phyloP scores from a whole-genome alignment of 2,888 invertebrate species.

The Exocentrus adspersus region DNA sequence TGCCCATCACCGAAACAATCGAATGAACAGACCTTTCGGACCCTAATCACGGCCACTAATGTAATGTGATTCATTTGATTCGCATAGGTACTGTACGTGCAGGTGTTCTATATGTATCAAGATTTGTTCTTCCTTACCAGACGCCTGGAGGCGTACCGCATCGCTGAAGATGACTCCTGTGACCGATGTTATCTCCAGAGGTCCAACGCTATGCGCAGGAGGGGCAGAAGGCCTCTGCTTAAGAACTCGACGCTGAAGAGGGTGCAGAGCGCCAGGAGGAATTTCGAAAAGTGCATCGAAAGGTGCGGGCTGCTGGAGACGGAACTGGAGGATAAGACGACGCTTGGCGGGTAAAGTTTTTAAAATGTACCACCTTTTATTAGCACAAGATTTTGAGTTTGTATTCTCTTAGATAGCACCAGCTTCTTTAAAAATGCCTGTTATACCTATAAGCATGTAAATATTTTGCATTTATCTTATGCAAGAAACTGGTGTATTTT shows the following conservation, averaged over 20 bases:
- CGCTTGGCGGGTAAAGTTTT: slow-evolving; percentile 18
- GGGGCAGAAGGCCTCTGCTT: slow-evolving; percentile 27
- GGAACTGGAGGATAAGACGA: slow-evolving; percentile 10
- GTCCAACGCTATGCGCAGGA: slow-evolving; percentile 43
- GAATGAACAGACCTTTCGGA: background rate
- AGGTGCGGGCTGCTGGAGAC: slow-evolving; percentile 32
- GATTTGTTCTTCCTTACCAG: slow-evolving; percentile 32
- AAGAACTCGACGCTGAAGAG: slow-evolving; percentile 33
- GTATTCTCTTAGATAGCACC: no score
- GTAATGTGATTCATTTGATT: background rate
- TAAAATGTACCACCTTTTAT: slow-evolving; percentile 15
- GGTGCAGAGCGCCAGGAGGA: slow-evolving; percentile 31
- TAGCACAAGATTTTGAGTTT: no score
- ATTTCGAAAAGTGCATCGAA: slow-evolving; percentile 38
- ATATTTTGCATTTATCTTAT: no score
- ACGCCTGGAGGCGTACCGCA: slow-evolving; percentile 34
- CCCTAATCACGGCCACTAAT: background rate
- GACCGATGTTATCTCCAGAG: slow-evolving; percentile 38
- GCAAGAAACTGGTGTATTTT: no score
- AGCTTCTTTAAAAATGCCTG: no score
- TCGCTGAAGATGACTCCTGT: slow-evolving; percentile 19
- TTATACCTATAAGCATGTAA: no score
- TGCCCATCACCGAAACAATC: background rate
- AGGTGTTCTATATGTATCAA: slow-evolving; percentile 27
- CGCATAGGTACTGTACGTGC: background rate